Evolutionary conservation across 92 coral and sea anemone species (phyloP).

Genomic region (Palythoa grandiflora): DNA sequence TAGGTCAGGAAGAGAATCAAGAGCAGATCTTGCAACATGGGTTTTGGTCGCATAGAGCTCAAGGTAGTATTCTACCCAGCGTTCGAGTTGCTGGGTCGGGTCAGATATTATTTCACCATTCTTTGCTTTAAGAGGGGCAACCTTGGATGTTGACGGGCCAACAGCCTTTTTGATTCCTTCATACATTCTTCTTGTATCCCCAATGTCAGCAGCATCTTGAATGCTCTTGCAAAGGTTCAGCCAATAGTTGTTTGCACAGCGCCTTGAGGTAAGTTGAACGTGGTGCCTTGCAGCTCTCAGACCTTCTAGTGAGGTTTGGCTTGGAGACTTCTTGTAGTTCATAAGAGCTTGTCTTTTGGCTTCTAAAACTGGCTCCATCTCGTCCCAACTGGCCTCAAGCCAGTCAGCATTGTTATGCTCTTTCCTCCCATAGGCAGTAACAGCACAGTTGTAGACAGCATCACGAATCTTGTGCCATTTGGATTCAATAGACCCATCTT

Average conservation of each 20-base stretch:
- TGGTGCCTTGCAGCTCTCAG: neutral
- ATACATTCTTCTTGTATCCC: neutral
- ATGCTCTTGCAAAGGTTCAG: neutral
- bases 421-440: too few relatives aligned
- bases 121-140: too few relatives aligned
- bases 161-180: neutral
- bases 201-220: neutral
- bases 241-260: neutral
- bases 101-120: too few relatives aligned
- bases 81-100: too few relatives aligned
- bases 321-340: neutral
- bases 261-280: neutral
- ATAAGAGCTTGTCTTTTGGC: too few relatives aligned
- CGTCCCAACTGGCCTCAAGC: too few relatives aligned
- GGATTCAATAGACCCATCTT: too few relatives aligned
- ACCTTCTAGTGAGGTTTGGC: neutral
- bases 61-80: slow-evolving; percentile 39
- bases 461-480: too few relatives aligned
- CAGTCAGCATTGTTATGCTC: too few relatives aligned
- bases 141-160: too few relatives aligned
- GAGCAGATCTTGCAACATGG: slow-evolving; percentile 31
- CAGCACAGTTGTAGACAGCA: too few relatives aligned
- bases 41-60: slow-evolving; percentile 43
- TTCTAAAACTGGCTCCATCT: too few relatives aligned
- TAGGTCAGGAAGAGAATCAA: slow-evolving; percentile 5